Conservation (phyloP, 35 echinoderm and acorn worm genomes). For the Nesometra sesokonis region DNA sequence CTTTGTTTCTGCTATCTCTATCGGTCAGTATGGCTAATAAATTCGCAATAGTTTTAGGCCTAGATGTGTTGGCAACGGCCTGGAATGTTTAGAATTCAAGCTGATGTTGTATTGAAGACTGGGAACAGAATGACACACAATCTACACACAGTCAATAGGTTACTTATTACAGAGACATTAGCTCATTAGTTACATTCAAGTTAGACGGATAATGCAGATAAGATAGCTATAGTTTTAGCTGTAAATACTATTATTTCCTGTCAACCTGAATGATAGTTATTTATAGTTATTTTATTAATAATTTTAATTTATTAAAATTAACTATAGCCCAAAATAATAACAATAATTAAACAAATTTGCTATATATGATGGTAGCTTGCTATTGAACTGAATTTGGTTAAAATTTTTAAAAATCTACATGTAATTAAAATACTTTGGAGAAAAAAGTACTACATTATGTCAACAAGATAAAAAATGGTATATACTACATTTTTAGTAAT, state of each 20-base stretch:
- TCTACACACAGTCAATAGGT: background rate
- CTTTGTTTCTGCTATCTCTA: background rate
- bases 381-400: too few relatives aligned
- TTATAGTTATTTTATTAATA: too few relatives aligned
- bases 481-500: too few relatives aligned
- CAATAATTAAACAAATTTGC: too few relatives aligned
- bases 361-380: too few relatives aligned
- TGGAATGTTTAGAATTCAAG: background rate
- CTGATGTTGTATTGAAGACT: background rate
- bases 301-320: too few relatives aligned
- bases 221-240: background rate
- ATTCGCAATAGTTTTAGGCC: background rate
- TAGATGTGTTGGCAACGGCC: background rate
- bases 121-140: background rate
- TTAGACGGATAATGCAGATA: background rate
- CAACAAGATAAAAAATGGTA: too few relatives aligned
- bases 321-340: too few relatives aligned
- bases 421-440: too few relatives aligned
- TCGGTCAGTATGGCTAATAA: background rate
- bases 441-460: too few relatives aligned
- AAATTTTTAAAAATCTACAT: too few relatives aligned
- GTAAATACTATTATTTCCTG: background rate
- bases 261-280: too few relatives aligned
- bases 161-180: background rate
- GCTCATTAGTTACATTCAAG: background rate